phyloP scores from a whole-genome alignment of 2,888 invertebrate species.

The Siphonodentalium dalli region DNA sequence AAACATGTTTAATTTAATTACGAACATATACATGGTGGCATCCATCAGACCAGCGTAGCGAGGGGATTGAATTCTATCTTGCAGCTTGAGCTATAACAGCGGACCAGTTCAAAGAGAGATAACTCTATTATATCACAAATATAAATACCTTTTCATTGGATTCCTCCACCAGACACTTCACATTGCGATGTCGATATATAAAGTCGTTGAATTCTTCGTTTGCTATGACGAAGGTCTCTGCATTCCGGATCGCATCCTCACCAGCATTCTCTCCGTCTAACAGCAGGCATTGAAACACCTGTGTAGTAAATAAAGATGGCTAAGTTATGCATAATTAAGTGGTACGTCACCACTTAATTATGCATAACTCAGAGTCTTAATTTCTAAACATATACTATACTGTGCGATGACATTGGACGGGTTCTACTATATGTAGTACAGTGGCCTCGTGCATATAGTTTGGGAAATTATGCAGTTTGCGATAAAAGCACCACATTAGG shows the following conservation, averaged over 20 bases:
- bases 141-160: slow-evolving; percentile 60
- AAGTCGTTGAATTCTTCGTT: slow-evolving; percentile 66
- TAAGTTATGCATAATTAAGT: not conserved
- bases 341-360: not conserved
- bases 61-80: too few species aligned
- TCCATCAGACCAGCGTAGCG: too few species aligned
- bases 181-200: slow-evolving; percentile 64
- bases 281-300: slow-evolving; percentile 69
- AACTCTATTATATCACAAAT: too few species aligned
- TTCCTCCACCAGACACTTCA: slow-evolving; percentile 67
- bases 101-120: too few species aligned
- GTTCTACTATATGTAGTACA: too few species aligned
- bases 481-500: too few species aligned
- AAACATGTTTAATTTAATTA: too few species aligned
- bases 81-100: too few species aligned
- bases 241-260: slow-evolving; percentile 65
- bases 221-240: slow-evolving; percentile 66
- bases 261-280: slow-evolving; percentile 69
- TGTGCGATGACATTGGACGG: too few species aligned
- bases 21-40: too few species aligned
- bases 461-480: too few species aligned
- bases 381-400: not conserved
- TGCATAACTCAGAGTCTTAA: not conserved
- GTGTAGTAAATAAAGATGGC: slow-evolving; percentile 17
- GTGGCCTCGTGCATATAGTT: too few species aligned